These are phyloP conservation scores for Spinus olivaceus DNA, from an alignment of 2,797 vertebrate genomes.

Conservation along the genomic window DNA sequence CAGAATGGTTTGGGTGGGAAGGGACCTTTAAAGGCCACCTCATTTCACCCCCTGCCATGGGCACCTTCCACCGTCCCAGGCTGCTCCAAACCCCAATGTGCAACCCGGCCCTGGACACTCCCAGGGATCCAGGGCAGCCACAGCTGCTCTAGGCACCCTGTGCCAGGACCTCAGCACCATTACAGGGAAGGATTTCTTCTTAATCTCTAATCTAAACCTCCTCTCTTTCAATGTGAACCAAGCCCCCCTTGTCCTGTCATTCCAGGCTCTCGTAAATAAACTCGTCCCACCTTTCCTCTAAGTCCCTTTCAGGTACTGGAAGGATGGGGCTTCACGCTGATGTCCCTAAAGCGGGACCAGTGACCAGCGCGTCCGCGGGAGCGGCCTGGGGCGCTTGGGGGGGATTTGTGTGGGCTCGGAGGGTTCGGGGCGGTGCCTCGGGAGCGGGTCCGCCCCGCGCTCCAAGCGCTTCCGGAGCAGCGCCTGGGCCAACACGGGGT, in stretches of 20 bases:
- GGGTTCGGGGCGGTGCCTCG: not conserved
- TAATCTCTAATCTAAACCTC: not conserved
- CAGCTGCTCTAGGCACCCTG: not conserved
- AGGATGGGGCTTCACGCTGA: no score
- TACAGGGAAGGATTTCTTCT: not conserved
- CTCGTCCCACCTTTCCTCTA: not conserved
- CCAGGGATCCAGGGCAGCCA: not conserved
- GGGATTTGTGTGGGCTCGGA: rapidly evolving
- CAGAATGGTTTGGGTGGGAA: not conserved
- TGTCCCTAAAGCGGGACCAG: no score
- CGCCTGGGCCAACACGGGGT: not conserved
- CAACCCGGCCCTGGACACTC: not conserved
- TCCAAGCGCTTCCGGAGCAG: not conserved
- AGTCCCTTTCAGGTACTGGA: not conserved
- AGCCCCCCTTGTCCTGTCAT: not conserved
- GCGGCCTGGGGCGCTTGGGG: no score
- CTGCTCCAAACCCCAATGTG: not conserved
- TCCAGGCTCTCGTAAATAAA: no score
- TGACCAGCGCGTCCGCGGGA: rapidly evolving
- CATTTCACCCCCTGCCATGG: not conserved
- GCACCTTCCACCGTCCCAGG: no score
- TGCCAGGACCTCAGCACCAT: not conserved
- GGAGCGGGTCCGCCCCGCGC: not conserved
- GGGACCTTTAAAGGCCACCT: not conserved
- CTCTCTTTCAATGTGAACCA: not conserved